Conservation (phyloP, 2,797 vertebrate genomes). For the Karalla daura region DNA sequence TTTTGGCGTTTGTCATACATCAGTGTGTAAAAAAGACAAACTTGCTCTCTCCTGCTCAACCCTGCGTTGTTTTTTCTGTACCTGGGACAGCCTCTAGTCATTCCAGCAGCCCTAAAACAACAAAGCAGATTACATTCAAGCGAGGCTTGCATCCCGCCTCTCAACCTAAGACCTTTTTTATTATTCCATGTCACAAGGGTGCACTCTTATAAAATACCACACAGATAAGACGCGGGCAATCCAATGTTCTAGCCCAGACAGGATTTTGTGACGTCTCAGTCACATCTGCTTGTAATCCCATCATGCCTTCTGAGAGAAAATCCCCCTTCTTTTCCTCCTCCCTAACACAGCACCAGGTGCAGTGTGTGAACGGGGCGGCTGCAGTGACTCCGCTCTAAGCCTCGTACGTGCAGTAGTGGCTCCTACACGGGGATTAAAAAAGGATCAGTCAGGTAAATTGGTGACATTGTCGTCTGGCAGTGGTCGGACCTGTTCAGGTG, state of each 20-base stretch:
- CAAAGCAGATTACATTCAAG: conserved; percentile 31
- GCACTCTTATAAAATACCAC: conserved; percentile 26
- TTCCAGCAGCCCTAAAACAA: conserved; percentile 10
- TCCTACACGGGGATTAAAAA: conserved; percentile 13
- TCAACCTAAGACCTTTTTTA: conserved; percentile 20
- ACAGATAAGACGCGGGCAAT: conserved; percentile 50
- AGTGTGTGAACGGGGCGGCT: conserved; percentile 46
- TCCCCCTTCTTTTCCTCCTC: conserved; percentile 50
- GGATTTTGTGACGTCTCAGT: conserved; percentile 50
- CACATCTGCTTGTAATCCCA: conserved; percentile 75
- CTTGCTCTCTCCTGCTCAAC: neutral
- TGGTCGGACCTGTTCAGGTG: neutral
- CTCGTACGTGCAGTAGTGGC: neutral
- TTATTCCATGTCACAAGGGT: conserved; percentile 35
- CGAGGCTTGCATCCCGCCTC: neutral
- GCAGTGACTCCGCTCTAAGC: conserved; percentile 37
- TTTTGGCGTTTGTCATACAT: neutral
- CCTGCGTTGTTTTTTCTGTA: neutral
- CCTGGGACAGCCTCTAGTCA: neutral
- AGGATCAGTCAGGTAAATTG: neutral
- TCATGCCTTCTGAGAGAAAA: conserved; percentile 59
- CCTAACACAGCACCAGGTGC: conserved; percentile 55
- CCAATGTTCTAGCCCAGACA: conserved; percentile 40
- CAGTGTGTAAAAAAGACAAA: neutral
- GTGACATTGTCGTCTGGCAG: neutral